Conservation (phyloP, 1,140 invertebrate species). For the Bombus turneri region DNA sequence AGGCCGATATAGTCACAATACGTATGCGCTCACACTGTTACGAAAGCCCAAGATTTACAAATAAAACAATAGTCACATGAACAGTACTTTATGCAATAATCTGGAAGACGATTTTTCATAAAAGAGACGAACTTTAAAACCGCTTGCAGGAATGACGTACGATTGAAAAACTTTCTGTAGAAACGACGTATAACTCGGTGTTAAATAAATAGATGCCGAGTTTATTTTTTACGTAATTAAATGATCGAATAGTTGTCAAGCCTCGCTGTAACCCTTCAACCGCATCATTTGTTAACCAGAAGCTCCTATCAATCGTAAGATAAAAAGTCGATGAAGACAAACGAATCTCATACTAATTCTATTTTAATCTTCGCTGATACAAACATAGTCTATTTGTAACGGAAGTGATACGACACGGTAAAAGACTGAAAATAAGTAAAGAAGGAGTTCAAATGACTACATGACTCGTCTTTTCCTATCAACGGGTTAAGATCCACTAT, state of each 20-base stretch:
- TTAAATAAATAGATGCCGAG: neutral
- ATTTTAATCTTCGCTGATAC: too few relatives aligned
- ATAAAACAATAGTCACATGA: neutral
- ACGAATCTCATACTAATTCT: neutral
- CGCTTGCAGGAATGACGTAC: neutral
- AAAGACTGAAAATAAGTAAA: too few relatives aligned
- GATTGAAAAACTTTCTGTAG: too few relatives aligned
- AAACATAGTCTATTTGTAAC: too few relatives aligned
- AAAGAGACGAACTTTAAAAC: too few relatives aligned
- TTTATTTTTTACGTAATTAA: neutral
- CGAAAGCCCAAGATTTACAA: constrained; percentile 2
- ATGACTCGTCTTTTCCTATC: too few relatives aligned
- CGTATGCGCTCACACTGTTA: neutral
- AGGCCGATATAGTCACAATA: constrained; percentile 21
- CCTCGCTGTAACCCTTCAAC: rapidly evolving
- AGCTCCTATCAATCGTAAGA: neutral
- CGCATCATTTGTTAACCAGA: neutral
- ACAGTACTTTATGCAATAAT: neutral
- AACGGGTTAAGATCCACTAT: too few relatives aligned
- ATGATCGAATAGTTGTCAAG: too few relatives aligned
- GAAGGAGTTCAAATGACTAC: too few relatives aligned
- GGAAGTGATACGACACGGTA: too few relatives aligned
- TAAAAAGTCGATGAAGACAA: neutral
- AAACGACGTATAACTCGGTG: neutral
- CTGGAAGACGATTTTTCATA: neutral